Evolutionary conservation across 2,113 vertebrate genomes (phyloP).

Genomic region (Takifugu flavidus): DNA sequence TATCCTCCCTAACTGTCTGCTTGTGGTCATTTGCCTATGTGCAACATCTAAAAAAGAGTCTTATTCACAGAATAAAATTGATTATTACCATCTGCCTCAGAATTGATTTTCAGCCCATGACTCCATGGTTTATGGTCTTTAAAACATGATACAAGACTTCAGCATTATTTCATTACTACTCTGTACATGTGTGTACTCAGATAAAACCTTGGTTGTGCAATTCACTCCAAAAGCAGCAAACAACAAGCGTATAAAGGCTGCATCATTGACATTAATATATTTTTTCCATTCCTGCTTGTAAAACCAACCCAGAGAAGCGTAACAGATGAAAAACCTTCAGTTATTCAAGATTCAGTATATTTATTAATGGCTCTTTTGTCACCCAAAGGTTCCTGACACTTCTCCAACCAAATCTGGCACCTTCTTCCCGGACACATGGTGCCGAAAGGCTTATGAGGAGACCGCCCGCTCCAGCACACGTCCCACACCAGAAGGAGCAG

Average conservation of each 20-base stretch:
- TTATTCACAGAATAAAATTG: too few species aligned
- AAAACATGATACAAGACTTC: too few species aligned
- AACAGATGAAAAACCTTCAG: too few species aligned
- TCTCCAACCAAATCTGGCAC: conserved; percentile 89
- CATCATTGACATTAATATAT: too few species aligned
- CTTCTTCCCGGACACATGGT: conserved; percentile 94
- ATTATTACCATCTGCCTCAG: not conserved
- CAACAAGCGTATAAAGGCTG: too few species aligned
- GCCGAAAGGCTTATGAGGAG: conserved; percentile 90
- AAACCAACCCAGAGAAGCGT: too few species aligned
- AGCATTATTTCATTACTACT: not conserved
- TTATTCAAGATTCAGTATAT: too few species aligned
- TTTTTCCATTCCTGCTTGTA: too few species aligned
- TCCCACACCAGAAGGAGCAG: conserved; percentile 89
- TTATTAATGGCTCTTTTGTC: not conserved
- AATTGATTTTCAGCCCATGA: not conserved
- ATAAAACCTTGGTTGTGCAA: not conserved
- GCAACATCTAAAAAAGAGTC: not conserved
- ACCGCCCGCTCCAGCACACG: conserved; percentile 79
- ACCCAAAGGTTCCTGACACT: conserved; percentile 81
- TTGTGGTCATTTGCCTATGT: not conserved
- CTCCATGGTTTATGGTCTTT: not conserved
- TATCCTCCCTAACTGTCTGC: not conserved
- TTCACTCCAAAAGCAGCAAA: too few species aligned
- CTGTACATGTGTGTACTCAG: too few species aligned